phyloP scores from a whole-genome alignment of 2,113 vertebrate species.

The Falcunculus frontatus region DNA sequence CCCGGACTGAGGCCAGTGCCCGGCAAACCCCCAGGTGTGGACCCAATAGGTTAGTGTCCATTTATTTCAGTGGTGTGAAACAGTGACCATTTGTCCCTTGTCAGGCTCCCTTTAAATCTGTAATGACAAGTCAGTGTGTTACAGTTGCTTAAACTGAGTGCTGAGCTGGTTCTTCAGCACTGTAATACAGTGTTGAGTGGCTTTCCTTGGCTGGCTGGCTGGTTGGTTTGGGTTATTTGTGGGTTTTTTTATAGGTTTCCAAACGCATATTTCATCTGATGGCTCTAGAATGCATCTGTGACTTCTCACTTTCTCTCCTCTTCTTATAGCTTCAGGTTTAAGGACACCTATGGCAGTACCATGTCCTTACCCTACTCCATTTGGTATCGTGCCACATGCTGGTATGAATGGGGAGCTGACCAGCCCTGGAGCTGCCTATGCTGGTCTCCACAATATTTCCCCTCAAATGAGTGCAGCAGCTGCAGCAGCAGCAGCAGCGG shows the following conservation, averaged over 20 bases:
- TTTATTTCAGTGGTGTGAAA: not conserved
- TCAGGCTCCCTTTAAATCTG: not conserved
- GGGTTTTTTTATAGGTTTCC: not conserved
- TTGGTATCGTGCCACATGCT: constrained; percentile 82
- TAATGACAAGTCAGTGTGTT: not conserved
- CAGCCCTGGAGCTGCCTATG: constrained; percentile 81
- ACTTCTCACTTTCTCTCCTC: not conserved
- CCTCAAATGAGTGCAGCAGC: constrained; percentile 84
- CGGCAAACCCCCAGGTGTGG: constrained; percentile 82
- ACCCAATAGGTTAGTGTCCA: constrained; percentile 78
- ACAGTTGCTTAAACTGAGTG: not conserved
- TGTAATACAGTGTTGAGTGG: not conserved
- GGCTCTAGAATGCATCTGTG: not conserved
- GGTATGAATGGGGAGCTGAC: constrained; percentile 83
- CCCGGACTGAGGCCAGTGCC: constrained; percentile 79
- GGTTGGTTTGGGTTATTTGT: not conserved
- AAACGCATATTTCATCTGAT: not conserved
- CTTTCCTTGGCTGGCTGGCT: not conserved
- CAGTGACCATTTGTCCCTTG: not conserved
- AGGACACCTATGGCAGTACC: constrained; percentile 85
- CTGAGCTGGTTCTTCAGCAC: not conserved
- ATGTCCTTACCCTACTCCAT: constrained; percentile 80
- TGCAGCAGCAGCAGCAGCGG: constrained; percentile 68
- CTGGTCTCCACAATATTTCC: constrained; percentile 81
- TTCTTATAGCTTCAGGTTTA: constrained; percentile 72